Evolutionary conservation across 2,888 invertebrate species (phyloP).

Genomic region (Heterodera filipjevi): DNA sequence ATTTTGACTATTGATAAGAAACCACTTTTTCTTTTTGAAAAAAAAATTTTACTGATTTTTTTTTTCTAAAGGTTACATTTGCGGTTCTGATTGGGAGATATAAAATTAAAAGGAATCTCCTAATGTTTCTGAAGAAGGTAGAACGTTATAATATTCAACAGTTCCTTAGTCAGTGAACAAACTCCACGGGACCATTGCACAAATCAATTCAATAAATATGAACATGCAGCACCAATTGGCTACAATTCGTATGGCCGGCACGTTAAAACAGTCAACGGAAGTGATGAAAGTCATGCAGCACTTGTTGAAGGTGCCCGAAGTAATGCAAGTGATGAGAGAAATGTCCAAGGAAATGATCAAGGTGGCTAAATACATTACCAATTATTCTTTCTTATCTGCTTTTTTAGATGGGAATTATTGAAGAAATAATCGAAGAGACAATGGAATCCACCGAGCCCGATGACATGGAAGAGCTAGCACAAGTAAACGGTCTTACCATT

Average conservation of each 20-base stretch:
- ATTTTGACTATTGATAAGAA: too few species aligned
- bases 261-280: slow-evolving; percentile 88
- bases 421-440: slow-evolving; percentile 98
- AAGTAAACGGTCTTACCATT: slow-evolving; percentile 71
- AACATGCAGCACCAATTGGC: slow-evolving; percentile 98
- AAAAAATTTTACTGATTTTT: too few species aligned
- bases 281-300: slow-evolving; percentile 98
- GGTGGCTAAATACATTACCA: neutral
- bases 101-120: too few species aligned
- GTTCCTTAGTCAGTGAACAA: slow-evolving; percentile 73
- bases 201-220: slow-evolving; percentile 90
- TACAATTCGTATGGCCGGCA: slow-evolving; percentile 73
- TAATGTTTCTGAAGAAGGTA: too few species aligned
- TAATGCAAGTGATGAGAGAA: slow-evolving; percentile 93
- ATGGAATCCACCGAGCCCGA: slow-evolving; percentile 84
- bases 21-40: too few species aligned
- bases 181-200: slow-evolving; percentile 93
- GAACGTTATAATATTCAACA: neutral
- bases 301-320: slow-evolving; percentile 79
- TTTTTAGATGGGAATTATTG: slow-evolving; percentile 83
- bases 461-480: slow-evolving; percentile 93
- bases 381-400: neutral
- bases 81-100: too few species aligned
- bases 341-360: slow-evolving; percentile 98
- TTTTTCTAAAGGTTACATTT: too few species aligned